Percentiles rank a stretch among this genome's conserved stretches.
These are phyloP conservation scores for Eueremaeus valkanovi DNA, from an alignment of 2,888 invertebrate species.

Conservation along the genomic window DNA sequence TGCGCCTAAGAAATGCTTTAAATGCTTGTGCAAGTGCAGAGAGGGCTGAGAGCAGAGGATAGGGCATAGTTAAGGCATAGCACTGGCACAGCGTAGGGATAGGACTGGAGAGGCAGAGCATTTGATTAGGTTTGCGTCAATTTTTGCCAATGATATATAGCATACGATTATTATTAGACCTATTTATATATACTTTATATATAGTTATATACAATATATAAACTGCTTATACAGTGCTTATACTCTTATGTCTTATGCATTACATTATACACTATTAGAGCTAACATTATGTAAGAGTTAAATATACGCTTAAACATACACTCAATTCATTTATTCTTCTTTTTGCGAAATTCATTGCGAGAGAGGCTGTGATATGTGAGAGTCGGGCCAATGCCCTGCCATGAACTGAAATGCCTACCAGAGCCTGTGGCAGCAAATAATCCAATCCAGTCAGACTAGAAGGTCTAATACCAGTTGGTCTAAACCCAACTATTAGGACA, in stretches of 20 bases:
- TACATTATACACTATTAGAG: no score
- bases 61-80: no score
- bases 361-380: conserved; percentile 10
- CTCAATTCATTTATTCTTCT: conserved; percentile 21
- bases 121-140: conserved; percentile 34
- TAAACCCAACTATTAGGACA: conserved; percentile 33
- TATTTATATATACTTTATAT: conserved; percentile 10
- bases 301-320: conserved; percentile 25
- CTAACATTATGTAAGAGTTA: conserved; percentile 23
- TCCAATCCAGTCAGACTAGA: conserved; percentile 31
- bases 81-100: no score
- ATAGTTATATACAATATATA: background rate
- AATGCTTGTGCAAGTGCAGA: background rate
- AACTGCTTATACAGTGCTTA: no score
- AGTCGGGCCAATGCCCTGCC: conserved; percentile 26
- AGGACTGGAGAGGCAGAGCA: background rate
- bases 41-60: background rate
- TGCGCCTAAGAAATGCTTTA: conserved; percentile 24
- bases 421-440: conserved; percentile 15
- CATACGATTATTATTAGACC: conserved; percentile 29
- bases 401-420: conserved; percentile 35
- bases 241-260: no score
- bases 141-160: conserved; percentile 35
- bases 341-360: conserved; percentile 25
- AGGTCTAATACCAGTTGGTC: conserved; percentile 32